A percentile compares a stretch with the other conserved stretches of the same genome.
phyloP scores from a whole-genome alignment of 2,113 vertebrate species.

The Excalfactoria chinensis region DNA sequence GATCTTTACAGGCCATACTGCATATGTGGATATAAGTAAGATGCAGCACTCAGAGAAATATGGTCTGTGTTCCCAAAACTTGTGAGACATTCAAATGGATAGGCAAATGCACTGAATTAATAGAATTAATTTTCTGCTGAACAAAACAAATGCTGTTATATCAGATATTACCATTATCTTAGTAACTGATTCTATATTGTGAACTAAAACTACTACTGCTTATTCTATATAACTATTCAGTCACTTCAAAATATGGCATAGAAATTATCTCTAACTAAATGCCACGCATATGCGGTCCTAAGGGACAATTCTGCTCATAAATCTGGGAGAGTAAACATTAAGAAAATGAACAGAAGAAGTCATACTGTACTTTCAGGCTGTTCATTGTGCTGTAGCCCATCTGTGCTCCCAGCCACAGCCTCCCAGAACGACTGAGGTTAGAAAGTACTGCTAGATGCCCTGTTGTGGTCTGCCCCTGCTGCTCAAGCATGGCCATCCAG shows the following conservation, averaged over 20 bases:
- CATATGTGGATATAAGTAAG: background rate
- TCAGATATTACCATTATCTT: background rate
- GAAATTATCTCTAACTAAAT: background rate
- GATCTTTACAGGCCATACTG: background rate
- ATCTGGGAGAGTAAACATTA: background rate
- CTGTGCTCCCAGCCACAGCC: background rate
- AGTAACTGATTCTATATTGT: rapidly evolving
- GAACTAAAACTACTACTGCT: background rate
- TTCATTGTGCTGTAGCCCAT: background rate
- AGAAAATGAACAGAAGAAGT: background rate
- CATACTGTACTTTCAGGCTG: background rate
- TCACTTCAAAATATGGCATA: background rate
- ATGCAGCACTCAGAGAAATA: background rate
- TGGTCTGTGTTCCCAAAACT: background rate
- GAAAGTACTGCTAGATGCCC: background rate
- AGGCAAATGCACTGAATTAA: background rate
- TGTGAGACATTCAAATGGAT: background rate
- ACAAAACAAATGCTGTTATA: background rate
- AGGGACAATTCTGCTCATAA: background rate
- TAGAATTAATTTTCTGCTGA: background rate
- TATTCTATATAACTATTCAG: background rate
- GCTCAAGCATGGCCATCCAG: rapidly evolving
- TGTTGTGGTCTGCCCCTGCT: rapidly evolving
- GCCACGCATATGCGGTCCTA: background rate
- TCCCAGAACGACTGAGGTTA: background rate